Conservation (phyloP, 1,140 invertebrate genomes). For the Pseudomyrmex gracilis region DNA sequence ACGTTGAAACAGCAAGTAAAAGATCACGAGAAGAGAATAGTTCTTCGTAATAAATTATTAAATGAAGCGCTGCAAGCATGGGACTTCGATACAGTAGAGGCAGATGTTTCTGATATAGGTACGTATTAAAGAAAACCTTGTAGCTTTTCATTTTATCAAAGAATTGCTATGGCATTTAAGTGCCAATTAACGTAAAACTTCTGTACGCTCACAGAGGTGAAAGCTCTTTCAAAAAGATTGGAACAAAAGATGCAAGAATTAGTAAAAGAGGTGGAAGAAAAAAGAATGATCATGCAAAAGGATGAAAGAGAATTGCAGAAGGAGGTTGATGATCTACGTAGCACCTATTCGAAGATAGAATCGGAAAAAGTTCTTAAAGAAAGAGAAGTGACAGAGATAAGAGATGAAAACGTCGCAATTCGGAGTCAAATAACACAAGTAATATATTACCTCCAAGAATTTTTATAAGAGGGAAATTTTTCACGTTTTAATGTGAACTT, state of each 20-base stretch:
- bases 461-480: constrained; percentile 18
- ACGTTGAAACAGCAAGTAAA: constrained; percentile 77
- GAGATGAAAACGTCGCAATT: constrained; percentile 84
- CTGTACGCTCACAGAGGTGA: constrained; percentile 71
- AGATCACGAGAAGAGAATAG: constrained; percentile 73
- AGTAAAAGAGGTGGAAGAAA: constrained; percentile 81
- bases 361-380: constrained; percentile 85
- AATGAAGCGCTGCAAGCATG: constrained; percentile 71
- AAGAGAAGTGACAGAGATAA: constrained; percentile 85
- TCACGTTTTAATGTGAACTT: background rate
- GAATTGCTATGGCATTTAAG: constrained; percentile 45
- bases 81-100: constrained; percentile 66
- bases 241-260: constrained; percentile 82
- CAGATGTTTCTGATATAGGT: constrained; percentile 75
- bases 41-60: constrained; percentile 76
- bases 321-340: constrained; percentile 83
- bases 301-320: constrained; percentile 85
- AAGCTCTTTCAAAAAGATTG: constrained; percentile 76
- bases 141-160: constrained; percentile 27
- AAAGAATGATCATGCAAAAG: constrained; percentile 80
- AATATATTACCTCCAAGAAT: constrained; percentile 10
- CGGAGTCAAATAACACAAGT: constrained; percentile 76
- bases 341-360: constrained; percentile 82
- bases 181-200: constrained; percentile 15
- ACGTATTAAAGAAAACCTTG: constrained; percentile 18